Percentiles rank a stretch among this genome's conserved stretches.
Evolutionary conservation across 1,140 invertebrate species (phyloP).

Genomic region (Aphis gossypii): DNA sequence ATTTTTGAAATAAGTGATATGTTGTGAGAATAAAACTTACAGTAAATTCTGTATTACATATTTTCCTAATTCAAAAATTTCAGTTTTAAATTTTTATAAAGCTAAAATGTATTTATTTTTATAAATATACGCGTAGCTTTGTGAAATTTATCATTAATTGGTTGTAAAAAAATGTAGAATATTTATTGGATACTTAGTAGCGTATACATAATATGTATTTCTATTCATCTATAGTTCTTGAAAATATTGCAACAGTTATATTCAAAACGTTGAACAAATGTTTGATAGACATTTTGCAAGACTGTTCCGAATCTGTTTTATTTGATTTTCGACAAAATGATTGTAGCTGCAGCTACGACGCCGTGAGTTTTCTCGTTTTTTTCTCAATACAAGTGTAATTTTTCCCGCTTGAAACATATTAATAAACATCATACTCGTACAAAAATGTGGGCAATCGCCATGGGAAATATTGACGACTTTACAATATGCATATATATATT

Average conservation of each 20-base stretch:
- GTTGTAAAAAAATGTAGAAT: too few relatives aligned
- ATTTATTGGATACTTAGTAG: too few relatives aligned
- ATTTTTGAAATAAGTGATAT: too few relatives aligned
- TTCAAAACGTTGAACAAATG: not conserved
- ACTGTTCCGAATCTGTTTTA: not conserved
- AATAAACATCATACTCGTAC: not conserved
- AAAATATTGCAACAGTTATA: not conserved
- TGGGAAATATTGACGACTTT: not conserved
- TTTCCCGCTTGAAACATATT: not conserved
- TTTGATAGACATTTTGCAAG: not conserved
- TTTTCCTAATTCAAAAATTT: too few relatives aligned
- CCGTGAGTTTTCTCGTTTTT: not conserved
- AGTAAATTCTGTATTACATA: too few relatives aligned
- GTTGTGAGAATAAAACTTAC: too few relatives aligned
- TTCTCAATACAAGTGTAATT: not conserved
- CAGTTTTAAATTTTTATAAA: too few relatives aligned
- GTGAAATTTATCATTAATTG: too few relatives aligned
- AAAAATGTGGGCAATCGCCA: not conserved
- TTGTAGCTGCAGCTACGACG: not conserved
- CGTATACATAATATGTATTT: too few relatives aligned
- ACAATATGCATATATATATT: not conserved
- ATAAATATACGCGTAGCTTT: too few relatives aligned
- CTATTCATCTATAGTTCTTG: too few relatives aligned
- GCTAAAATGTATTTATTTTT: too few relatives aligned
- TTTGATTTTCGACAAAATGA: not conserved